Evolutionary conservation across 2,797 vertebrate species (phyloP).

Genomic region (Fringilla coelebs): DNA sequence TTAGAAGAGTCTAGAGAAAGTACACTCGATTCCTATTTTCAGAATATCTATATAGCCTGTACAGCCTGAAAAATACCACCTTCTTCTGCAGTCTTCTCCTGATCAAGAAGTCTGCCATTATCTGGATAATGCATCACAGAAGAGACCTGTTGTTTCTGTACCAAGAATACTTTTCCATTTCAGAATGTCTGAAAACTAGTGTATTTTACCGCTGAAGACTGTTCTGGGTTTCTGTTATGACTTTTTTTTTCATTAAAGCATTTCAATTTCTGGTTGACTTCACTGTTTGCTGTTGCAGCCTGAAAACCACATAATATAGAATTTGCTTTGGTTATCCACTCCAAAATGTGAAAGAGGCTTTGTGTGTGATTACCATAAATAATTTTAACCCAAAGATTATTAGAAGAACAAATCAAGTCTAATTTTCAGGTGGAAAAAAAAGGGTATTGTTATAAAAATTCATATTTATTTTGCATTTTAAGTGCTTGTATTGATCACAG

Average conservation of each 20-base stretch:
- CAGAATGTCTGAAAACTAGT: background rate
- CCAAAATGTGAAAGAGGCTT: background rate
- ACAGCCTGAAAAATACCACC: background rate
- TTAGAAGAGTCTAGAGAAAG: background rate
- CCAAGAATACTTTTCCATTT: background rate
- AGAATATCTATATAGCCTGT: background rate
- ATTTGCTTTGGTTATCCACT: background rate
- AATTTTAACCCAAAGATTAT: slow-evolving; percentile 2
- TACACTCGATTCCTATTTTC: background rate
- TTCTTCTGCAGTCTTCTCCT: background rate
- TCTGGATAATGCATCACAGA: background rate
- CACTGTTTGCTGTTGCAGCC: background rate
- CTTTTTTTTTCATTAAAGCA: background rate
- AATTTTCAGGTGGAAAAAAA: background rate
- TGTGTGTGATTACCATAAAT: background rate
- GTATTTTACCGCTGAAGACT: background rate
- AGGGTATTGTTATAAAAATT: background rate
- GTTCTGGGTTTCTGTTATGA: background rate
- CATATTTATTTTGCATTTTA: background rate
- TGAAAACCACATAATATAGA: background rate
- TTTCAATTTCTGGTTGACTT: background rate
- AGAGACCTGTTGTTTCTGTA: background rate
- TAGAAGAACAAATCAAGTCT: background rate
- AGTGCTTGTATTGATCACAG: background rate
- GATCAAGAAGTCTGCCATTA: background rate